A percentile compares a stretch with the other conserved stretches of the same genome.
phyloP scores from a whole-genome alignment of 2,888 invertebrate species.

The Tipula unca region DNA sequence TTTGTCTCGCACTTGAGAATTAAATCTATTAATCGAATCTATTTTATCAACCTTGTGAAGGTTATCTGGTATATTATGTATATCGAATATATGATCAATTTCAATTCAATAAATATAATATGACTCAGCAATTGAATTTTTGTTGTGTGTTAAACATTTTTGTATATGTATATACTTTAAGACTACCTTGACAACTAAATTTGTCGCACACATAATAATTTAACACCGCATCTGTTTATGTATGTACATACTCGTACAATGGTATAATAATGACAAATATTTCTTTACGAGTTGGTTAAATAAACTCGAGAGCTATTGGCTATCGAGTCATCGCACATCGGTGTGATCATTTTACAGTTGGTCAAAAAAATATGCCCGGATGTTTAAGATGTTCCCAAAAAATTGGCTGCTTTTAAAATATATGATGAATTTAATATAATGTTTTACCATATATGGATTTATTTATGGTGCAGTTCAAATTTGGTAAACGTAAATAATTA shows the following conservation, averaged over 20 bases:
- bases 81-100: background rate
- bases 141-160: background rate
- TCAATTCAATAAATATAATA: background rate
- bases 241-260: background rate
- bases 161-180: background rate
- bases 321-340: background rate
- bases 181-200: slow-evolving; percentile 14
- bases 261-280: background rate
- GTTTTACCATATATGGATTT: background rate
- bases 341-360: background rate
- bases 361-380: background rate
- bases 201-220: background rate
- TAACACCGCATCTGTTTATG: background rate
- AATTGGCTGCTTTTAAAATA: background rate
- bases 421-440: background rate
- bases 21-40: background rate
- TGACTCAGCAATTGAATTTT: background rate
- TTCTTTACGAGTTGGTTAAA: background rate
- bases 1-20: background rate
- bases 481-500: background rate
- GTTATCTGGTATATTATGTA: background rate
- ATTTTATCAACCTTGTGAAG: background rate
- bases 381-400: background rate
- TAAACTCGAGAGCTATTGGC: background rate
- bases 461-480: background rate